phyloP scores from a whole-genome alignment of 1,140 invertebrate species.

The Spodoptera frugiperda region DNA sequence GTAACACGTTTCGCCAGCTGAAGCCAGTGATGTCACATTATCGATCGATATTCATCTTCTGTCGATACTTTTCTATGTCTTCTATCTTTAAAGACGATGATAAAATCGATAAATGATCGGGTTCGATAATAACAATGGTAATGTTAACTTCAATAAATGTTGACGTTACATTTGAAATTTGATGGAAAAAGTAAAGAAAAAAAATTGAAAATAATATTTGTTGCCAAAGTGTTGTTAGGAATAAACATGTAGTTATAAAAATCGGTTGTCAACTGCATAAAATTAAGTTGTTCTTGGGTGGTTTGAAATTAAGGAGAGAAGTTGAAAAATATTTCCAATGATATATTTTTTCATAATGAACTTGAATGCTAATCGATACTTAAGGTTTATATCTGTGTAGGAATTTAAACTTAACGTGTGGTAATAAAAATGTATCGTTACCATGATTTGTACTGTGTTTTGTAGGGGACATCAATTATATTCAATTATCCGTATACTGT shows the following conservation, averaged over 20 bases:
- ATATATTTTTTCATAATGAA: constrained; percentile 86
- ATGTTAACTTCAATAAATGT: constrained; percentile 76
- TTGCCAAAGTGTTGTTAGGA: constrained; percentile 86
- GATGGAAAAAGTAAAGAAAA: constrained; percentile 65
- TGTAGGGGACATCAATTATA: constrained; percentile 37
- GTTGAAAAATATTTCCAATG: constrained; percentile 86
- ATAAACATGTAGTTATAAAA: constrained; percentile 84
- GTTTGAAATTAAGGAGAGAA: constrained; percentile 82
- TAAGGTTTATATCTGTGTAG: constrained; percentile 86
- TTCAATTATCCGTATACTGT: constrained; percentile 35
- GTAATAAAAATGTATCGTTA: constrained; percentile 72
- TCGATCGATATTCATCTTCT: constrained; percentile 62
- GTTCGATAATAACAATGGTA: constrained; percentile 63
- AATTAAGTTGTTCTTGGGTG: constrained; percentile 84
- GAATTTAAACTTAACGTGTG: constrained; percentile 84
- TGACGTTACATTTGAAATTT: constrained; percentile 78
- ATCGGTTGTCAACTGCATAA: constrained; percentile 84
- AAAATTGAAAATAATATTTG: constrained; percentile 82
- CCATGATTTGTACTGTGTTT: constrained; percentile 67
- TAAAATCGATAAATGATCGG: constrained; percentile 70
- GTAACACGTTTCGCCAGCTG: constrained; percentile 57
- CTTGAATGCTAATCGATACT: constrained; percentile 84
- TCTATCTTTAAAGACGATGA: constrained; percentile 76
- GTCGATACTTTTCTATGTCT: constrained; percentile 77
- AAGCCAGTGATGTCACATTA: constrained; percentile 56